Evolutionary conservation across 2,888 invertebrate species (phyloP), one percentile per base, ranked within the genome.

Genomic region (Pycnomerus fuliginosus): DNA sequence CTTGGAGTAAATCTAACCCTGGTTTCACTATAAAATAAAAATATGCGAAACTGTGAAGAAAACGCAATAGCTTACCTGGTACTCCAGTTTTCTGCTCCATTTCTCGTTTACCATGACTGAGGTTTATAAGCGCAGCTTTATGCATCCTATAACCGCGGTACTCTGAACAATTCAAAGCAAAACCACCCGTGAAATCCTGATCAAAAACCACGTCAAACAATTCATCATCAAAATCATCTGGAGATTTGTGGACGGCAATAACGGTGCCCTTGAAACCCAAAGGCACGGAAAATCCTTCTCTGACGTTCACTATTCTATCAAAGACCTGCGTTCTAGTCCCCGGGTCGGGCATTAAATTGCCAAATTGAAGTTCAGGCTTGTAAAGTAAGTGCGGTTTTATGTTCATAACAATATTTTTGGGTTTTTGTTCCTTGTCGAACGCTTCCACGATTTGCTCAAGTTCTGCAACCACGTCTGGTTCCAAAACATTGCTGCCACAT

Each of bases 201-300:
- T 95, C 94, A 64, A 93, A 93, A 41, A 94, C 71, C 13, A 95
- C 79, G 53, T 91, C 90, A 63, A 85, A 90, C 38, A 84, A 74
- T 33, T 74, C 80, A 62, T 76, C 80, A 62, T 76, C 84, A 3
- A 55, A 57, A 14, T 53, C 60, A 2, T 49, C 48, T 11, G 52
- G 33, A 0, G 64, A 42, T 37, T 67, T 71, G 39, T 77, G 73
- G 4, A 85, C 75, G 0, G 81, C 90, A n/a, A 91, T 83, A 1
- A 98, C 76, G 0, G 92, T 95, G 16, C 97, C 98, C 49, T 82
- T 80, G 5, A 82, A 75, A 1, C 94, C 96, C 3, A 88, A 70
- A 0, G 94, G 94, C 10, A 91, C 89, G 1, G 85, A 79, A 62
- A 82, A 86, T 35, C 83, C 82, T 17, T 81, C 80, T 16, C 86